phyloP scores from a whole-genome alignment of 1,140 invertebrate genomes.

The Psilanteris sp. region DNA sequence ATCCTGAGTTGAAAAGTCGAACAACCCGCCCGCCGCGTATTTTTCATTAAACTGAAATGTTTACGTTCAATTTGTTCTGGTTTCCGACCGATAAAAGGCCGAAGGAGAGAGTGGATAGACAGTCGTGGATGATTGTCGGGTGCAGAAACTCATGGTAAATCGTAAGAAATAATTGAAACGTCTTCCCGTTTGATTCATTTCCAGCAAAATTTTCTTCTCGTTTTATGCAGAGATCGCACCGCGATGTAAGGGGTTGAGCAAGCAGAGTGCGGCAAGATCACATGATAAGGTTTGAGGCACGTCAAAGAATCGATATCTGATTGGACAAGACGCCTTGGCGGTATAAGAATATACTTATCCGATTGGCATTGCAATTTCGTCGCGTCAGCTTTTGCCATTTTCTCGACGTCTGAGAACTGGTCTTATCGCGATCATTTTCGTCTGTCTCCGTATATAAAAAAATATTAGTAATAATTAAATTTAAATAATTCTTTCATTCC shows the following conservation, averaged over 20 bases:
- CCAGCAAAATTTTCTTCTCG: slow-evolving; percentile 54
- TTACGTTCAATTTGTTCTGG: slow-evolving; percentile 34
- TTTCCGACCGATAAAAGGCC: slow-evolving; percentile 24
- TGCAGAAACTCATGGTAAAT: slow-evolving; percentile 33
- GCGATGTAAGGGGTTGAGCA: slow-evolving; percentile 20
- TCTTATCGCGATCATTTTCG: slow-evolving; percentile 59
- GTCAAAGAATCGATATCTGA: slow-evolving; percentile 78
- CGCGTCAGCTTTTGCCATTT: slow-evolving; percentile 72
- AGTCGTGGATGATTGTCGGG: slow-evolving; percentile 19
- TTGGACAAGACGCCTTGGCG: slow-evolving; percentile 72
- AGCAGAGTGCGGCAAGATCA: slow-evolving; percentile 66
- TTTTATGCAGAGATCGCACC: slow-evolving; percentile 61
- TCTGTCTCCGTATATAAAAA: no score
- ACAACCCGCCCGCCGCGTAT: not conserved
- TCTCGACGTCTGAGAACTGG: slow-evolving; percentile 4
- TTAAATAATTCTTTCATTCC: no score
- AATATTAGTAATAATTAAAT: no score
- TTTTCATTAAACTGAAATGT: slow-evolving; percentile 39
- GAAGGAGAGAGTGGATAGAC: slow-evolving; percentile 1
- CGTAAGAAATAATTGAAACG: slow-evolving; percentile 65
- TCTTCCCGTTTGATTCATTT: slow-evolving; percentile 63
- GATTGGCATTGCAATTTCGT: slow-evolving; percentile 78
- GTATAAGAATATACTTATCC: slow-evolving; percentile 79
- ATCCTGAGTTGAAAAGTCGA: not conserved
- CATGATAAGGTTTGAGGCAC: slow-evolving; percentile 78